Base-by-base conservation (phyloP, 1,140 invertebrate genomes). In the Aphelenchoides fujianensis region DNA sequence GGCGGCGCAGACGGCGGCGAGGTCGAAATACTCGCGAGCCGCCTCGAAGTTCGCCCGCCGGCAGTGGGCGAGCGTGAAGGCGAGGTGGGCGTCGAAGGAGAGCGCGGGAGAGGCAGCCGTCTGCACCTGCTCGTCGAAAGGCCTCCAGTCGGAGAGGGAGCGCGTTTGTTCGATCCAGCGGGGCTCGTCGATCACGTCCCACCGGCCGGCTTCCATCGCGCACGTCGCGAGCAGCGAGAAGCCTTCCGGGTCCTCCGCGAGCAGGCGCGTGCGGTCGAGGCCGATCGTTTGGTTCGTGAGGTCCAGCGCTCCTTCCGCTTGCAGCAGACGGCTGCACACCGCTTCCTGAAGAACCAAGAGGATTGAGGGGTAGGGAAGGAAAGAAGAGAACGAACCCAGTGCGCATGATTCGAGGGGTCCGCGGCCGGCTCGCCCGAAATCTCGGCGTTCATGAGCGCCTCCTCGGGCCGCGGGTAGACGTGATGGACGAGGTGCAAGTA, bases 121-220 rank as follows among this genome's bases (percentile, higher is more conserved):
- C 5, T 5, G 5, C 31, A 30, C n/a, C n/a, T n/a, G 36, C 30
- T 12, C n/a, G 31, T 66, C 1, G 62, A 5, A 64, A 1, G 32
- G 63, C 32, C 7, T n/a, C 63, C 31, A 66, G n/a, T 55, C 1
- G 3, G 12, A 12, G n/a, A 35, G 59, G 12, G 23, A 1, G 12
- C 0, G 32, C 16, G 32, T 3, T 2, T 1, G 1, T n/a, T 61
- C 57, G 2, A 30, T n/a, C n/a, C n/a, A n/a, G n/a, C n/a, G n/a
- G 37, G n/a, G 36, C 34, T 34, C 12, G 12, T 66, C 63, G 1
- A 66, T 37, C 32, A 66, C 37, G 1, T 66, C 63, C 63, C 63
- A 66, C 23, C 36, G 31, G 16, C 63, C 63, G 16, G 53, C 19
- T 36, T 66, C 63, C 1, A 66, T 66, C 2, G 63, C 63, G 30